Evolutionary conservation across 2,888 invertebrate species (phyloP), one percentile per base, ranked within the genome.

Genomic region (Pollenia labialis): DNA sequence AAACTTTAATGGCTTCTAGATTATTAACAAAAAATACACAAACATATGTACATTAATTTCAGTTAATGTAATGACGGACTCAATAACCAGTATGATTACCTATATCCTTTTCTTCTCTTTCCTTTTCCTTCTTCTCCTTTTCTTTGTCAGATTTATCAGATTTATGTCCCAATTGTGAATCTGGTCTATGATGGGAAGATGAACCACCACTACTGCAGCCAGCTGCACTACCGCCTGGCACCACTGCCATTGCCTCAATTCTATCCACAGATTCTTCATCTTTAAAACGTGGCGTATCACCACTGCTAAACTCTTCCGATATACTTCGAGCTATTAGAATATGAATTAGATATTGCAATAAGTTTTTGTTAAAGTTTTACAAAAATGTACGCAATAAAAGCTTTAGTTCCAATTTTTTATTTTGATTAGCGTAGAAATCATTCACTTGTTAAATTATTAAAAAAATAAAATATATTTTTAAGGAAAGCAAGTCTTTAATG

Each of bases 231-330:
- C 90, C 90, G n/a, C 85, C 71, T 77, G 81, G 88, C 85, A 86
- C 91, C 90, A 80, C 91, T 90, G 84, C 44, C 83, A 89, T 89
- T 86, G 91, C 89, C 52, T 93, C 93, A 72, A 91, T 90, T 90
- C 93, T 93, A 82, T 90, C 91, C 88, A 90, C 90, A 16, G 92
- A 90, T 88, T 95, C 96, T 89, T 94, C 94, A 89, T 96, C 96
- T 89, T 95, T 94, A 91, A 94, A 94, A 89, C 95, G 95, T 76
- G 95, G 94, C 88, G 94, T 95, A 93, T 97, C 97, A 90, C 97
- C 97, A 94, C 98, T 98, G 94, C 98, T 98, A 95, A 98, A 98
- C 94, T 99, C 99, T 94, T 99, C 99, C 92, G 98, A 98, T 94
- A 98, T 97, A 95, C 98, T 98, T 93, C 98, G 96, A 91, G 98